A percentile compares a stretch with the other conserved stretches of the same genome.
These are phyloP conservation scores for Oryzias javanicus DNA, from an alignment of 2,113 vertebrate genomes.

Conservation along the genomic window DNA sequence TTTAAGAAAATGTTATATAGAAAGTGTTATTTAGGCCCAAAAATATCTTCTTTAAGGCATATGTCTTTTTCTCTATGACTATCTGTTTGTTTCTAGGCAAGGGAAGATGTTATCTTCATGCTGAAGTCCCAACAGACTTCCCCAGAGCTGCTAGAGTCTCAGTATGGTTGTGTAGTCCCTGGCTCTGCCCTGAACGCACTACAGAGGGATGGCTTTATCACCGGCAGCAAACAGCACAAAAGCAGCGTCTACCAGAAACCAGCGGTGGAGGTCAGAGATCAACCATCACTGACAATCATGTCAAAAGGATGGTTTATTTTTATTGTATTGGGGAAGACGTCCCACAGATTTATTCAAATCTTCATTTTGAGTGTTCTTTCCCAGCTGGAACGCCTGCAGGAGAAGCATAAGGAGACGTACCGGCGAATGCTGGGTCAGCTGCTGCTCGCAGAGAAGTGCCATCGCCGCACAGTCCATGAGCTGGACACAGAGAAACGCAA, in stretches of 20 bases:
- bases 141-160: conserved; percentile 84
- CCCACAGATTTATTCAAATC: not conserved
- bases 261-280: conserved; percentile 85
- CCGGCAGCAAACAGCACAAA: conserved; percentile 77
- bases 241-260: conserved; percentile 91
- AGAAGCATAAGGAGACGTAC: conserved; percentile 94
- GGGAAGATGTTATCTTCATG: conserved; percentile 93
- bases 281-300: too few relatives aligned
- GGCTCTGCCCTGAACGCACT: conserved; percentile 86
- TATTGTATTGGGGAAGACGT: not conserved
- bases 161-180: conserved; percentile 84
- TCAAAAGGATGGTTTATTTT: too few relatives aligned
- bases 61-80: not conserved
- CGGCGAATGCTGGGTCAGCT: conserved; percentile 96
- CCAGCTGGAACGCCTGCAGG: conserved; percentile 92
- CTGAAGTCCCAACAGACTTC: conserved; percentile 85
- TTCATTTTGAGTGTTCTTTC: not conserved
- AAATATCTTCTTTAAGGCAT: not conserved
- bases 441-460: conserved; percentile 92
- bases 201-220: conserved; percentile 84
- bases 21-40: too few relatives aligned
- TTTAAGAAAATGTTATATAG: not conserved
- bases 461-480: conserved; percentile 90
- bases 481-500: conserved; percentile 93
- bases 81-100: conserved; percentile 77